Evolutionary conservation across 1,140 invertebrate species (phyloP).

Genomic region (Brachionus calyciflorus): DNA sequence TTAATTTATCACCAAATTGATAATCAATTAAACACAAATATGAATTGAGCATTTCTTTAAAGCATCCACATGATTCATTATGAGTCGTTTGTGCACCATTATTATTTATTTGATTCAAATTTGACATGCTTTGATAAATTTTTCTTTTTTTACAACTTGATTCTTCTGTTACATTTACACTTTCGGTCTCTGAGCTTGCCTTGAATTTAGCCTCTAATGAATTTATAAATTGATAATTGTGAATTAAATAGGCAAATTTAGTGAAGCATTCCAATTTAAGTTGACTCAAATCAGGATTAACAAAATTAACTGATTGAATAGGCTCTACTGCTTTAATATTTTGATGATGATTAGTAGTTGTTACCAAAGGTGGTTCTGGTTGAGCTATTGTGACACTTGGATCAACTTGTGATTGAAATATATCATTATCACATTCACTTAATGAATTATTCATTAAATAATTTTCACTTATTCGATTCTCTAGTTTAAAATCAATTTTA

Average conservation of each 20-base stretch:
- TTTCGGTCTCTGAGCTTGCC: not conserved
- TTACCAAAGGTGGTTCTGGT: not conserved
- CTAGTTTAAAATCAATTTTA: conserved; percentile 34
- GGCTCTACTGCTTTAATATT: not conserved
- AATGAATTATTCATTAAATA: conserved; percentile 21
- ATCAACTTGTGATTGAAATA: conserved; percentile 30
- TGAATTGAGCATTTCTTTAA: conserved; percentile 23
- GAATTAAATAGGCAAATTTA: not conserved
- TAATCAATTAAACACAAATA: conserved; percentile 22
- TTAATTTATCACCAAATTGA: not conserved
- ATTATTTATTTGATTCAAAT: not conserved
- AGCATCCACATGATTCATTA: not conserved
- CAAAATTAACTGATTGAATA: not conserved
- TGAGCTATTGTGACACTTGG: not conserved
- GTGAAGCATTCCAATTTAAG: conserved; percentile 3
- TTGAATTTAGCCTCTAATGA: not conserved
- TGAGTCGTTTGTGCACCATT: not conserved
- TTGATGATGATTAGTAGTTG: no score
- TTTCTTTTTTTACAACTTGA: conserved; percentile 7
- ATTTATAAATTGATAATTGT: conserved; percentile 21
- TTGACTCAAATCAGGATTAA: not conserved
- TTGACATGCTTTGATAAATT: conserved; percentile 8
- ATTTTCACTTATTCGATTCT: not conserved
- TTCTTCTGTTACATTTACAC: not conserved
- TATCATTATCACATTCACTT: not conserved